phyloP scores from a whole-genome alignment of 2,888 invertebrate genomes.

The Parochlus steinenii region DNA sequence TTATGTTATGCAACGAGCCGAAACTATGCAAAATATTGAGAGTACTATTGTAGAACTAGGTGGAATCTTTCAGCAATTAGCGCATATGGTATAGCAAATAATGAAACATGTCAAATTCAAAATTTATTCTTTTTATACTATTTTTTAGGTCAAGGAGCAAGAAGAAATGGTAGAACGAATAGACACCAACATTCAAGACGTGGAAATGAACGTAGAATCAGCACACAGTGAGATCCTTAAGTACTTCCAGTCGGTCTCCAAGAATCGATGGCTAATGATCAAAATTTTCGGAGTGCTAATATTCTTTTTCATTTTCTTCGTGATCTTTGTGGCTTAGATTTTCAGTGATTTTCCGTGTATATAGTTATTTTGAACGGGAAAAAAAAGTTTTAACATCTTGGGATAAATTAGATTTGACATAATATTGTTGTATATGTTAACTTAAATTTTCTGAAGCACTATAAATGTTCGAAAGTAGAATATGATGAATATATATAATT shows the following conservation, averaged over 20 bases:
- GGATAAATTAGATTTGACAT: too few relatives aligned
- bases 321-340: slow-evolving; percentile 80
- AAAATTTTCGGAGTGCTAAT: slow-evolving; percentile 97
- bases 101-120: too few relatives aligned
- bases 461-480: too few relatives aligned
- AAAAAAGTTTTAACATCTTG: too few relatives aligned
- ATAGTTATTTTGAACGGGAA: too few relatives aligned
- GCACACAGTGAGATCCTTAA: slow-evolving; percentile 94
- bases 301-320: slow-evolving; percentile 98
- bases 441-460: too few relatives aligned
- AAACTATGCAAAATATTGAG: slow-evolving; percentile 99
- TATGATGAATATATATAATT: too few relatives aligned
- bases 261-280: slow-evolving; percentile 97
- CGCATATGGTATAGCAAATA: slow-evolving; percentile 95
- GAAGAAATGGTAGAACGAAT: slow-evolving; percentile 97
- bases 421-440: too few relatives aligned
- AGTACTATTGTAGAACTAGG: slow-evolving; percentile 97
- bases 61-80: slow-evolving; percentile 92
- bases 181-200: slow-evolving; percentile 90
- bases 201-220: slow-evolving; percentile 91
- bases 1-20: slow-evolving; percentile 83
- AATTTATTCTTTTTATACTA: too few relatives aligned
- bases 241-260: slow-evolving; percentile 93
- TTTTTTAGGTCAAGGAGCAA: slow-evolving; percentile 31
- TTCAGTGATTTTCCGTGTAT: too few relatives aligned